Base-by-base conservation (phyloP, 2,113 vertebrate genomes). In the Poeciliopsis occidentalis region DNA sequence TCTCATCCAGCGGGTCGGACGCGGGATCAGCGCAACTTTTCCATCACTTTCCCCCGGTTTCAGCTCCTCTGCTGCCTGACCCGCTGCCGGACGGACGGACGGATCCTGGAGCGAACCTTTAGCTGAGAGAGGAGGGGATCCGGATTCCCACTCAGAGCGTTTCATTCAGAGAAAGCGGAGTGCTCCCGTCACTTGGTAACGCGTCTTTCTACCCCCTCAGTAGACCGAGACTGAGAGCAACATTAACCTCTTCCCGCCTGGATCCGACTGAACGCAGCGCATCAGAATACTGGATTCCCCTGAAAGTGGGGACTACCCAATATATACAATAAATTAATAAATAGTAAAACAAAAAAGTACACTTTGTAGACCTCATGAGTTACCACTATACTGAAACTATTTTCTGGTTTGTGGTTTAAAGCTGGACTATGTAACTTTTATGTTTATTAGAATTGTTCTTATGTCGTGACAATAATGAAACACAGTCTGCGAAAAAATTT, bases 231-330 rank as follows among this genome's bases (percentile, higher is more conserved):
- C 15, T 82, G 71, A 68, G 87, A 84, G 60, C 77, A 83, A 80
- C 82, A 89, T 94, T 93, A 94, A 93, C 93, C 92, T 91, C 89
- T 94, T 93, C 88, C 77, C 73, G 74, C 60, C 92, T 77, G 92
- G 84, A 86, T 78, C 75, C 60, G 62, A 60, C n/a, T 0, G 64
- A n/a, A n/a, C 80, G 71, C 73, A 19, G 44, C 44, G 44, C 44
- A 5, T 17, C 44, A 47, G 17, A 4, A 13, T 17, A 44, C 19
- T 54, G 51, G 7, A 24, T 57, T 57, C 19, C 19, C 10, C 24
- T 6, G 2, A 11, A 57, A 57, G 22, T 1, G n/a, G 19, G 1
- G 8, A n/a, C 24, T 57, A 1, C 67, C 72, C 75, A 4, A 41
- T 15, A 41, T 15, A 15, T 37, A n/a, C n/a, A 37, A 37, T 37